A percentile compares a stretch with the other conserved stretches of the same genome.
Conservation (phyloP, 1,140 invertebrate genomes). For the Drosophila subobscura region DNA sequence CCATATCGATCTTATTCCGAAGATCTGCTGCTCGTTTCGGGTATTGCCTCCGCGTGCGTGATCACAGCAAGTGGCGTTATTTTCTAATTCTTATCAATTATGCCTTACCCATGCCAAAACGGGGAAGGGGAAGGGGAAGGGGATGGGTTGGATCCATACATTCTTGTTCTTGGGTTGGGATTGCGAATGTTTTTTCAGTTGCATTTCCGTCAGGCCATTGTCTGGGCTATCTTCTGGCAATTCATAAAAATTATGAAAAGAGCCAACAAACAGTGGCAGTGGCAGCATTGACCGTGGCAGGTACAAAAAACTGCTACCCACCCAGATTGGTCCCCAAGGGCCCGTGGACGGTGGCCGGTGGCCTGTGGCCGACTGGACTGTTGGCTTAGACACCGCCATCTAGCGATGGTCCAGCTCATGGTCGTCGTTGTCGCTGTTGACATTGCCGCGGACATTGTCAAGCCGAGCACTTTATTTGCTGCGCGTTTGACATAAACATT, state of each 20-base stretch:
- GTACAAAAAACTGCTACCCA: slow-evolving; percentile 42
- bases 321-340: slow-evolving; percentile 80
- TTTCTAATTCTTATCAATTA: slow-evolving; percentile 56
- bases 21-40: slow-evolving; percentile 50
- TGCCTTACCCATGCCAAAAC: slow-evolving; percentile 2
- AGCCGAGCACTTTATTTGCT: slow-evolving; percentile 80
- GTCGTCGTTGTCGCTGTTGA: slow-evolving; percentile 50
- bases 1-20: slow-evolving; percentile 36
- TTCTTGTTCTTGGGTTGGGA: too few species aligned
- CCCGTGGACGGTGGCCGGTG: slow-evolving; percentile 11
- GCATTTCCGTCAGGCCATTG: slow-evolving; percentile 52
- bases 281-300: not conserved
- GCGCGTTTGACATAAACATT: slow-evolving; percentile 81
- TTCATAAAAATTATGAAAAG: slow-evolving; percentile 80
- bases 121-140: too few species aligned
- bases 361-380: not conserved
- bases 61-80: slow-evolving; percentile 54
- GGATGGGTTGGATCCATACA: too few species aligned
- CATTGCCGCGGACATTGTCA: slow-evolving; percentile 77
- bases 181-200: slow-evolving; percentile 48
- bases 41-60: slow-evolving; percentile 60
- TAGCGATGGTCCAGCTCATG: slow-evolving; percentile 26
- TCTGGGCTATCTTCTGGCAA: slow-evolving; percentile 42
- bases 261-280: slow-evolving; percentile 5
- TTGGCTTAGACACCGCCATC: too few species aligned